These are phyloP conservation scores for Acrobeloides nanus DNA, from an alignment of 2,888 invertebrate species.

Conservation along the genomic window DNA sequence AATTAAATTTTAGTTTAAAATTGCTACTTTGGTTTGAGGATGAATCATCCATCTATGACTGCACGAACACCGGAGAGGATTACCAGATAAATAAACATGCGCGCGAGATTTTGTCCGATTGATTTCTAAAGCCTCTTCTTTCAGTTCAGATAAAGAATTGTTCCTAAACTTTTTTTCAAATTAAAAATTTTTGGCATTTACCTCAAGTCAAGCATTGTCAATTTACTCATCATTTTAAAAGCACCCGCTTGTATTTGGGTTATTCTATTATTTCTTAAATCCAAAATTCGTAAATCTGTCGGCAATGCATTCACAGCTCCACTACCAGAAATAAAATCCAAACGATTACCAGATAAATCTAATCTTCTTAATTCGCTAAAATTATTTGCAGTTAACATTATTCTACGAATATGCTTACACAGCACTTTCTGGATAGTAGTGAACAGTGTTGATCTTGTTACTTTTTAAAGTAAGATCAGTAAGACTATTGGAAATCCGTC, in stretches of 20 bases:
- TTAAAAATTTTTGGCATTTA: background rate
- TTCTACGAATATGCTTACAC: too few relatives aligned
- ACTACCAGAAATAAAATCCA: conserved; percentile 11
- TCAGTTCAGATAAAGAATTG: conserved; percentile 11
- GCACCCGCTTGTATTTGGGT: conserved; percentile 11
- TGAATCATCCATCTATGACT: conserved; percentile 15
- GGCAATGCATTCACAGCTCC: conserved; percentile 16
- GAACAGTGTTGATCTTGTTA: conserved; percentile 14
- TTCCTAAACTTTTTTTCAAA: conserved; percentile 8
- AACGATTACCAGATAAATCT: conserved; percentile 13
- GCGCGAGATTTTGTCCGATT: background rate
- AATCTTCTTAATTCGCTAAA: conserved; percentile 11
- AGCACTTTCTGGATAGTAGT: conserved; percentile 11
- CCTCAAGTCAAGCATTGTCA: conserved; percentile 17
- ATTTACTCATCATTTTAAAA: conserved; percentile 6
- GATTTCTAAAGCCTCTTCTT: conserved; percentile 8
- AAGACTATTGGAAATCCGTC: conserved; percentile 12
- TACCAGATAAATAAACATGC: conserved; percentile 13
- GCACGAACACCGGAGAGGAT: conserved; percentile 14
- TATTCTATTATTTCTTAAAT: conserved; percentile 14
- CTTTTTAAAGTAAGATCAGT: conserved; percentile 13
- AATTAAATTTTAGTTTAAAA: too few relatives aligned
- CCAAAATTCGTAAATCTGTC: conserved; percentile 5
- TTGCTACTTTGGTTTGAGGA: too few relatives aligned
- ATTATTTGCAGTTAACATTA: too few relatives aligned